Conservation (phyloP, 2,888 invertebrate species). For the Cerceris rybyensis region DNA sequence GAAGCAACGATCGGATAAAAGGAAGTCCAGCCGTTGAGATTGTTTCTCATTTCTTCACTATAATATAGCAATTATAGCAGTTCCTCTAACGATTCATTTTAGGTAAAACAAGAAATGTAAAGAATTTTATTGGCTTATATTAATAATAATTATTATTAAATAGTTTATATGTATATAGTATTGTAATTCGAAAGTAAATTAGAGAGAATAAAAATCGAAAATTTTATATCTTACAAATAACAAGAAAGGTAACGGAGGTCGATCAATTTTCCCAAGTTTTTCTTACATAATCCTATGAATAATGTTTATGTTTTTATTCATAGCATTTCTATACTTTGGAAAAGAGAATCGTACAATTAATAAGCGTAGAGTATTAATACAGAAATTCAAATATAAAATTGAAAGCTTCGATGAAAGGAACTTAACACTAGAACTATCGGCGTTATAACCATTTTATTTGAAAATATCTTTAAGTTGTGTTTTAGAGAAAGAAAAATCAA, state of each 20-base stretch:
- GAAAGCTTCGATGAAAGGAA: too few species aligned
- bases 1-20: conserved; percentile 13
- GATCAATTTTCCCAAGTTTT: too few species aligned
- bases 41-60: conserved; percentile 30
- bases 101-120: conserved; percentile 52
- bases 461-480: too few species aligned
- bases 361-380: too few species aligned
- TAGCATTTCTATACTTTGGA: too few species aligned
- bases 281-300: too few species aligned
- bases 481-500: too few species aligned
- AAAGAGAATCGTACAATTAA: too few species aligned
- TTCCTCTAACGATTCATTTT: conserved; percentile 50
- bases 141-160: conserved; percentile 59
- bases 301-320: too few species aligned
- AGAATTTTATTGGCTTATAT: conserved; percentile 59
- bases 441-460: too few species aligned
- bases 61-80: conserved; percentile 48
- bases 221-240: conserved; percentile 41
- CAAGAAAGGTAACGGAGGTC: neutral
- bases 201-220: conserved; percentile 54
- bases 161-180: conserved; percentile 67
- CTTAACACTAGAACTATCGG: too few species aligned
- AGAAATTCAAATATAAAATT: too few species aligned
- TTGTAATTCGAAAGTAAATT: conserved; percentile 63
- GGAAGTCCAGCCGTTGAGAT: conserved; percentile 16